Conservation (phyloP, 2,113 vertebrate genomes). For the Notarius quadriscutis region DNA sequence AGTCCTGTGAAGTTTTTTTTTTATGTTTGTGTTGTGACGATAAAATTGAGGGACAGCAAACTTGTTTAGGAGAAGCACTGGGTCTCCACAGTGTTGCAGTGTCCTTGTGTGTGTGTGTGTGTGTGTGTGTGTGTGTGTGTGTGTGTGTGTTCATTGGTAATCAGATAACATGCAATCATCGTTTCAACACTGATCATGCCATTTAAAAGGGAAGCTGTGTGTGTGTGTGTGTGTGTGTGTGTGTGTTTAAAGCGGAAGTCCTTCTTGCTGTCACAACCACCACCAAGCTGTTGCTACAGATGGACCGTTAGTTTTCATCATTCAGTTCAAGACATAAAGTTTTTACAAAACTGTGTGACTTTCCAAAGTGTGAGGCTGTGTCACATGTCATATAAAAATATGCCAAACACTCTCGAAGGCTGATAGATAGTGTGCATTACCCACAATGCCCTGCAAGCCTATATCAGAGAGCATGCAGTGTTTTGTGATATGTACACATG, state of each 20-base stretch:
- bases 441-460: background rate
- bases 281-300: constrained; percentile 23
- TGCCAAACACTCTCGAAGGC: background rate
- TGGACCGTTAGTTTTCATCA: constrained; percentile 38
- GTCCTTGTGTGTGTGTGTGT: background rate
- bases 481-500: background rate
- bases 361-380: background rate
- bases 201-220: background rate
- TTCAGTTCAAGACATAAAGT: constrained; percentile 1
- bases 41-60: background rate
- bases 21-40: background rate
- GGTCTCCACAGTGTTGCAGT: background rate
- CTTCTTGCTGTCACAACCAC: constrained; percentile 26
- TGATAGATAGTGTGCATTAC: background rate
- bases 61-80: background rate
- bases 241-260: constrained; percentile 29
- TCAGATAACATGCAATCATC: constrained; percentile 33
- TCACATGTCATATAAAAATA: background rate
- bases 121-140: constrained; percentile 8
- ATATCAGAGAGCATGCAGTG: background rate
- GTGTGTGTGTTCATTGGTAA: background rate
- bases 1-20: background rate
- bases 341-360: background rate
- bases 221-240: constrained; percentile 17
- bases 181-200: constrained; percentile 24